These are phyloP conservation scores for Epizoanthus ramosus DNA, from an alignment of 92 coral and sea anemone genomes.

Conservation along the genomic window DNA sequence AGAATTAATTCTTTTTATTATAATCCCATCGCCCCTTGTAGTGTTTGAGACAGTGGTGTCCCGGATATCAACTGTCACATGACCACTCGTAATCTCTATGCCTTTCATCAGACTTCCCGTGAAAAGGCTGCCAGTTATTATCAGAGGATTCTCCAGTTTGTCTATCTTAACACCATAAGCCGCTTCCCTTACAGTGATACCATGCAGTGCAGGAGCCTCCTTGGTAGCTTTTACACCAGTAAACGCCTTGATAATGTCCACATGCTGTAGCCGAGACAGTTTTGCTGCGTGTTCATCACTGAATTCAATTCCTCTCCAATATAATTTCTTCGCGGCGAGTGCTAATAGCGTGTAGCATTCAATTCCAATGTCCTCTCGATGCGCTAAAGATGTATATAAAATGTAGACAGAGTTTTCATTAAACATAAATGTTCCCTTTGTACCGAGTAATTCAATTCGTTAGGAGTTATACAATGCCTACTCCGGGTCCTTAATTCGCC, in stretches of 20 bases:
- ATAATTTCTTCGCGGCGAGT: constrained; percentile 32
- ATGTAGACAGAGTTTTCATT: too few species aligned
- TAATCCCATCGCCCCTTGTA: constrained; percentile 53
- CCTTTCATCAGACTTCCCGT: constrained; percentile 48
- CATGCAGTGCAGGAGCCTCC: constrained; percentile 49
- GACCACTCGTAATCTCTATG: constrained; percentile 45
- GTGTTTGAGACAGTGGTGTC: constrained; percentile 52
- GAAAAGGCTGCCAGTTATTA: constrained; percentile 43
- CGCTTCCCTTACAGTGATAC: constrained; percentile 43
- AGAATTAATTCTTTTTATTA: not conserved
- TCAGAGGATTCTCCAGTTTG: constrained; percentile 42
- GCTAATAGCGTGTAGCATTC: constrained; percentile 54
- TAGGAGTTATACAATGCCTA: too few species aligned
- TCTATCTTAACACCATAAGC: constrained; percentile 45
- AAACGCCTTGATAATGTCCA: constrained; percentile 55
- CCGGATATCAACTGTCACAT: constrained; percentile 21
- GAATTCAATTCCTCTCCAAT: constrained; percentile 68
- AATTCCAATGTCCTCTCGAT: constrained; percentile 56
- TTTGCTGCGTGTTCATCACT: constrained; percentile 39
- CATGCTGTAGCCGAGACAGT: constrained; percentile 41
- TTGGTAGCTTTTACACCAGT: constrained; percentile 46
- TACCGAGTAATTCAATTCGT: too few species aligned
- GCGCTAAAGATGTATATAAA: constrained; percentile 28
- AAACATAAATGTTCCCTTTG: too few species aligned
- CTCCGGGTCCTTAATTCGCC: too few species aligned